Base-by-base conservation (phyloP, 2,797 vertebrate species). In the Babyrousa celebensis region DNA sequence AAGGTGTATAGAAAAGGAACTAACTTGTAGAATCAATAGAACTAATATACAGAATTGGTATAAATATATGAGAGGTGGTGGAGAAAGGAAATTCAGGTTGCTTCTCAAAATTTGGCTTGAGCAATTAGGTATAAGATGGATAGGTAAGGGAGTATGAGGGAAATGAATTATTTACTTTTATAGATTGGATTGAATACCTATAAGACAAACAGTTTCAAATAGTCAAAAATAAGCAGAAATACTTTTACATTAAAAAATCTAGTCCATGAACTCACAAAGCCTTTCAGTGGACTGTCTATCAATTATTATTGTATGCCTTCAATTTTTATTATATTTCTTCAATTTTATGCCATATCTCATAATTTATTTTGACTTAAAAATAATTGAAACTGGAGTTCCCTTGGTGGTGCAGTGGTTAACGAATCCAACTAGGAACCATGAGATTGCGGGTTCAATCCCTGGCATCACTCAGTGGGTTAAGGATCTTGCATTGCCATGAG, bases 301-400 rank as follows among this genome's bases (percentile, higher is more conserved):
- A 65, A 36, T 70, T 92, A 11, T 48, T 48, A 87, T 78, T 84
- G 36, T 7, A 83, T 25, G 58, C 63, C 7, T 91, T 68, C 23
- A 27, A 54, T 77, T 48, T 48, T 48, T 10, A 48, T 48, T 48
- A 18, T 75, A 75, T 52, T 67, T 71, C 5, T 86, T 75, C n/a
- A 48, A 48, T 78, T 86, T 96, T 85, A 40, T 74, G 0, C 82
- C n/a, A 92, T 48, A 85, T 85, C 75, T 8, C 25, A 67, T 62
- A 58, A 72, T 70, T 93, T 56, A 52, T 68, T 95, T 95, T 62
- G 32, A 92, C 3, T 67, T 89, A 18, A 56, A 16, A 56, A 16
- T 14, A 56, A 16, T 56, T 56, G 54, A 48, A 10, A 48, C 36
- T 36, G 36, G 36, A 36, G 36, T 36, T 36, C 36, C 36, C 36